phyloP scores from a whole-genome alignment of 2,797 vertebrate genomes.

The Lithobates sylvaticus region DNA sequence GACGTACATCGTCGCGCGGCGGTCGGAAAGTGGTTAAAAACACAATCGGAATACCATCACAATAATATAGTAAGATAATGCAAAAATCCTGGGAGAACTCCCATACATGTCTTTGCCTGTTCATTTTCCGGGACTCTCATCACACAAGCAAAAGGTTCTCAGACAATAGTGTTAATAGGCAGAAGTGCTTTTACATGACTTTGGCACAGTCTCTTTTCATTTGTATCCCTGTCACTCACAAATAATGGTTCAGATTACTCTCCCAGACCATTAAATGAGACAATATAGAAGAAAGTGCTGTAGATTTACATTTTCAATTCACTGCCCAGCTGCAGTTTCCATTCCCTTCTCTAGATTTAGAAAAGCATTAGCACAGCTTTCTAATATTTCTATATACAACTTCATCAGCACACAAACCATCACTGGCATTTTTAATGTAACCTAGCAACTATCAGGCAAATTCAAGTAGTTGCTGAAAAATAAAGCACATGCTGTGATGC shows the following conservation, averaged over 20 bases:
- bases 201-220: slow-evolving; percentile 29
- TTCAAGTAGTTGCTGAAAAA: slow-evolving; percentile 22
- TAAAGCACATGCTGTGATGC: slow-evolving; percentile 12
- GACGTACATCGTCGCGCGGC: too few relatives aligned
- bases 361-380: slow-evolving; percentile 17
- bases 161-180: slow-evolving; percentile 14
- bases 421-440: slow-evolving; percentile 45
- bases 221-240: slow-evolving; percentile 22
- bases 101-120: background rate
- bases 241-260: slow-evolving; percentile 44
- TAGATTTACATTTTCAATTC: slow-evolving; percentile 19
- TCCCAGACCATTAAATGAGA: background rate
- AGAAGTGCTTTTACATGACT: slow-evolving; percentile 25
- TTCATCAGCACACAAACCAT: slow-evolving; percentile 7
- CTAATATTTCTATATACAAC: background rate
- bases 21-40: too few relatives aligned
- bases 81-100: background rate
- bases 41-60: background rate
- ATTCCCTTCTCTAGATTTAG: background rate
- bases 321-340: background rate
- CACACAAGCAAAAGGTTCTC: background rate
- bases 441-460: slow-evolving; percentile 56
- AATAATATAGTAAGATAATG: background rate
- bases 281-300: slow-evolving; percentile 9
- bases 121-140: background rate